Evolutionary conservation across 2,888 invertebrate genomes (phyloP).

Genomic region (Antheraea assamensis): DNA sequence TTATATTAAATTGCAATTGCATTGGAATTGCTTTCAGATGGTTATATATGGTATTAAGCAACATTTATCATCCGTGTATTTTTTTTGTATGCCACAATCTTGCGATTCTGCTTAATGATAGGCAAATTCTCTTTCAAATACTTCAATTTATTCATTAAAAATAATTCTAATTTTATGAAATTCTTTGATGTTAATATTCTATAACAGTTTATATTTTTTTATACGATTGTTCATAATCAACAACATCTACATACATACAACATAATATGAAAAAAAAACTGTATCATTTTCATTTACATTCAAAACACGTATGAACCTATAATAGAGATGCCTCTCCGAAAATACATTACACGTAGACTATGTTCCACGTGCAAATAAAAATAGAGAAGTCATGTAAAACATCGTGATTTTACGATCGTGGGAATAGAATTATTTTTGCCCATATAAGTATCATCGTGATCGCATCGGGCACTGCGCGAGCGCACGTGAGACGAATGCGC

Average conservation of each 20-base stretch:
- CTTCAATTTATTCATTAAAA: not conserved
- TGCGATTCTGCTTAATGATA: not conserved
- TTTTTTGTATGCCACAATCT: constrained; percentile 1
- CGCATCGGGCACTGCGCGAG: constrained; percentile 47
- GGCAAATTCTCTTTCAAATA: not conserved
- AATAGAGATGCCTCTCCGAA: not conserved
- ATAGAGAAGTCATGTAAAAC: constrained; percentile 23
- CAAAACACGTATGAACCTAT: not conserved
- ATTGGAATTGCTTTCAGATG: not conserved
- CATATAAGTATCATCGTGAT: constrained; percentile 61
- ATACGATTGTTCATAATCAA: too few species aligned
- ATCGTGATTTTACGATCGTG: constrained; percentile 73
- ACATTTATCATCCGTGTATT: not conserved
- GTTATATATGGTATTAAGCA: not conserved
- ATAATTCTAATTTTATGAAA: not conserved
- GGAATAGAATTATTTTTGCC: constrained; percentile 72
- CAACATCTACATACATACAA: not conserved
- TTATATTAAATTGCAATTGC: not conserved
- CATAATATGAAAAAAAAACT: not conserved
- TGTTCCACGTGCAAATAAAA: constrained; percentile 18
- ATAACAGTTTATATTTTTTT: too few species aligned
- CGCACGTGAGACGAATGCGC: constrained; percentile 71
- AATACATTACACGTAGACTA: constrained; percentile 9
- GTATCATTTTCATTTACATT: not conserved
- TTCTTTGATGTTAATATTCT: too few species aligned